Conservation (phyloP, 1,140 invertebrate species). For the Elysia chlorotica region DNA sequence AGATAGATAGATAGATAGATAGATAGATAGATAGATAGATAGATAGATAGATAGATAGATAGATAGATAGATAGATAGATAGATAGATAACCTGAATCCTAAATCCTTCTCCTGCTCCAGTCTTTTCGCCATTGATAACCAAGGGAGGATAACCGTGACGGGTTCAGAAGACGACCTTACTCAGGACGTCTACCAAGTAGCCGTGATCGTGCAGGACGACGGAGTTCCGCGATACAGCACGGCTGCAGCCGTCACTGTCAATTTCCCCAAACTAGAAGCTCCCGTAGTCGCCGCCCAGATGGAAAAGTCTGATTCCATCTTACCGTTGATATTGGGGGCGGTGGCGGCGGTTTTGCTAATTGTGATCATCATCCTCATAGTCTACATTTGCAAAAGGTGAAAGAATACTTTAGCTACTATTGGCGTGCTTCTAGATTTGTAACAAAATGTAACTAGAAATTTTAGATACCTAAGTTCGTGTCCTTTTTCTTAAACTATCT, state of each 20-base stretch:
- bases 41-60: too few relatives aligned
- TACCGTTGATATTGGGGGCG: slow-evolving; percentile 35
- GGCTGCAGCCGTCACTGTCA: slow-evolving; percentile 28
- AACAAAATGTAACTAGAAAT: too few relatives aligned
- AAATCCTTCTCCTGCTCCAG: slow-evolving; percentile 9
- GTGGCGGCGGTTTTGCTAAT: slow-evolving; percentile 36
- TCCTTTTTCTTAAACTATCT: too few relatives aligned
- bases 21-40: too few relatives aligned
- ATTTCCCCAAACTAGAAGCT: slow-evolving; percentile 20
- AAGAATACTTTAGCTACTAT: too few relatives aligned
- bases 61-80: too few relatives aligned
- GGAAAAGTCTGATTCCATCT: slow-evolving; percentile 12
- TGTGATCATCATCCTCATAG: slow-evolving; percentile 33
- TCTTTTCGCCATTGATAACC: slow-evolving; percentile 21
- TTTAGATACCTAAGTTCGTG: too few relatives aligned
- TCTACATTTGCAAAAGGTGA: slow-evolving; percentile 41
- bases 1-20: too few relatives aligned
- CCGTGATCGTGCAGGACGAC: slow-evolving; percentile 34
- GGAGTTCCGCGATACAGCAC: slow-evolving; percentile 27
- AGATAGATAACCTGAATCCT: too few relatives aligned
- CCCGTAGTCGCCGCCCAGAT: not conserved
- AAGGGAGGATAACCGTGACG: slow-evolving; percentile 10
- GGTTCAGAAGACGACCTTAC: slow-evolving; percentile 20
- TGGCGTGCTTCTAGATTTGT: too few relatives aligned
- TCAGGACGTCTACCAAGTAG: slow-evolving; percentile 25